Evolutionary conservation across 2,113 vertebrate species (phyloP).

Genomic region (Nannobrachium achirus): DNA sequence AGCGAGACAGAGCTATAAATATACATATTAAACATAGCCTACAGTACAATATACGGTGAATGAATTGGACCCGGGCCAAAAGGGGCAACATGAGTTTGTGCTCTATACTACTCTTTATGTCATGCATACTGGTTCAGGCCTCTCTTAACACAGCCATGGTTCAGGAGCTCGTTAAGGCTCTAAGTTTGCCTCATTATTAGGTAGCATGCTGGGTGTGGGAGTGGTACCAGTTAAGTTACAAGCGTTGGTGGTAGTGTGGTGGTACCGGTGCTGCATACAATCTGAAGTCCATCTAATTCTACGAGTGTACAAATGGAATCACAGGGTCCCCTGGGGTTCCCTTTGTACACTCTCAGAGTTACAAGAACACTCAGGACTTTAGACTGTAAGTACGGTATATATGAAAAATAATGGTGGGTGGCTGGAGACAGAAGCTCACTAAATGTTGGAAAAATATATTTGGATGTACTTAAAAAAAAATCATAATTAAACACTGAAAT

Average conservation of each 20-base stretch:
- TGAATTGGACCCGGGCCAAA: not conserved
- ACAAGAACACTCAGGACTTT: too few relatives aligned
- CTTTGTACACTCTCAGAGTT: too few relatives aligned
- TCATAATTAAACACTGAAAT: too few relatives aligned
- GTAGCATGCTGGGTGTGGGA: slow-evolving; percentile 11
- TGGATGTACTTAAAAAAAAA: too few relatives aligned
- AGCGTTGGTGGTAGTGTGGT: not conserved
- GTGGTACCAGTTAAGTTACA: not conserved
- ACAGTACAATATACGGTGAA: too few relatives aligned
- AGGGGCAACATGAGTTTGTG: not conserved
- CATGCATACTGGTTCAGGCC: not conserved
- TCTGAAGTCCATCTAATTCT: not conserved
- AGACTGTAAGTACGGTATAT: slow-evolving; percentile 10
- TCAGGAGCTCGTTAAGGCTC: not conserved
- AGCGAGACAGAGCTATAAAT: not conserved
- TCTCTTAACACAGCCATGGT: not conserved
- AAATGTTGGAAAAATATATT: slow-evolving; percentile 31
- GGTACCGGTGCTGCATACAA: not conserved
- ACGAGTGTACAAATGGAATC: not conserved
- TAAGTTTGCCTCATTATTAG: not conserved
- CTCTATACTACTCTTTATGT: not conserved
- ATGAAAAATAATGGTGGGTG: slow-evolving; percentile 23
- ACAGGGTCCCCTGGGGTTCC: too few relatives aligned
- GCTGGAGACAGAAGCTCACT: slow-evolving; percentile 48
- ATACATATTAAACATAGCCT: too few relatives aligned